phyloP scores from a whole-genome alignment of 2,888 invertebrate species.

The Panopea generosa region DNA sequence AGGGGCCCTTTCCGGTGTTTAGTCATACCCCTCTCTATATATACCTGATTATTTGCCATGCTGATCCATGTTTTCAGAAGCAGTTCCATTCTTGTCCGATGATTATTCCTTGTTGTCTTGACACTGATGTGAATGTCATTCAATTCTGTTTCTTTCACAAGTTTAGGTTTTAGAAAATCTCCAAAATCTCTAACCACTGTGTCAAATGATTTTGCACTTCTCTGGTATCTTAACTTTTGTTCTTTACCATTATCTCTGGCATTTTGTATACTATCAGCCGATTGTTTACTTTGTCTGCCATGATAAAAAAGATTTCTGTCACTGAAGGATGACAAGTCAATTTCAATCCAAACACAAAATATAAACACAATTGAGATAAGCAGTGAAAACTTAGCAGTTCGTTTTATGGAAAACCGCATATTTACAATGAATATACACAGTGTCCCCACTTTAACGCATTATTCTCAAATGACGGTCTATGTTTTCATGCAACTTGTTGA shows the following conservation, averaged over 20 bases:
- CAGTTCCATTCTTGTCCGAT: constrained; percentile 92
- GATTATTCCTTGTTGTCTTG: constrained; percentile 96
- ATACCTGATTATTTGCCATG: constrained; percentile 95
- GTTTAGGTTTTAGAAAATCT: background rate
- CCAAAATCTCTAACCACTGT: constrained; percentile 10
- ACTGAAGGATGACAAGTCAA: background rate
- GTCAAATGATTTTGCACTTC: constrained; percentile 57
- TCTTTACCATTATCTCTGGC: background rate
- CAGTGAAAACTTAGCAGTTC: constrained; percentile 15
- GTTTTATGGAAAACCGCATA: constrained; percentile 30
- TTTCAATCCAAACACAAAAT: too few species aligned
- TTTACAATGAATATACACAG: background rate
- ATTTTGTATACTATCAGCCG: background rate
- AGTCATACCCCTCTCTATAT: too few species aligned
- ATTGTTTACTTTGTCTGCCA: constrained; percentile 11
- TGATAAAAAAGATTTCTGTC: constrained; percentile 1
- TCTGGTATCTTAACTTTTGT: constrained; percentile 27
- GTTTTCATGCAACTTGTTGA: constrained; percentile 20
- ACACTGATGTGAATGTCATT: constrained; percentile 96
- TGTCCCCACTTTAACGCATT: too few species aligned
- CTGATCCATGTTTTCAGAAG: constrained; percentile 98
- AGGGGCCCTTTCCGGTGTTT: too few species aligned
- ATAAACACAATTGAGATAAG: too few species aligned
- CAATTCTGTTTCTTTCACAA: constrained; percentile 59
- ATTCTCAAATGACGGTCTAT: too few species aligned